phyloP scores from a whole-genome alignment of 2,888 invertebrate genomes.

The Galeopsomyia nigrocyanea region DNA sequence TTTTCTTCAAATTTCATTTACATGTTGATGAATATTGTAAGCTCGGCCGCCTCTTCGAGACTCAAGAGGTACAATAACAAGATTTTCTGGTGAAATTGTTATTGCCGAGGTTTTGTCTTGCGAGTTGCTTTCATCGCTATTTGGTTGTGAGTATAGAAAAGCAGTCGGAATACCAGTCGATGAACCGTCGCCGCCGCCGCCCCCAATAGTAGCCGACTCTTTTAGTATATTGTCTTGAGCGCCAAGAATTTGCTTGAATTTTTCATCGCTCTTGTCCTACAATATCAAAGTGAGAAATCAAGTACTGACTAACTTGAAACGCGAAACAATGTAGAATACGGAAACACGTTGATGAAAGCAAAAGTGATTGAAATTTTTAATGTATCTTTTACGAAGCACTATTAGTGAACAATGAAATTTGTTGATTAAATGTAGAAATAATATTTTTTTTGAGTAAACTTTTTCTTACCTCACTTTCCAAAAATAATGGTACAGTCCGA shows the following conservation, averaged over 20 bases:
- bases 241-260: slow-evolving; percentile 64
- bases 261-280: slow-evolving; percentile 58
- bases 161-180: slow-evolving; percentile 59
- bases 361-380: too few relatives aligned
- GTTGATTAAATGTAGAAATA: not conserved
- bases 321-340: not conserved
- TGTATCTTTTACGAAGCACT: too few relatives aligned
- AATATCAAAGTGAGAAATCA: not conserved
- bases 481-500: slow-evolving; percentile 42
- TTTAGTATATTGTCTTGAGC: slow-evolving; percentile 65
- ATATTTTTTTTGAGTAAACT: not conserved
- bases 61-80: slow-evolving; percentile 61
- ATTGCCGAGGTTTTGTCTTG: not conserved
- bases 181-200: too few relatives aligned
- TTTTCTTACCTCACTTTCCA: slow-evolving; percentile 37
- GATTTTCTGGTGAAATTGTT: slow-evolving; percentile 49
- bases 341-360: too few relatives aligned
- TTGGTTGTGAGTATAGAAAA: slow-evolving; percentile 62
- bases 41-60: slow-evolving; percentile 66
- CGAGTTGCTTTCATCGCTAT: slow-evolving; percentile 36
- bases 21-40: slow-evolving; percentile 66
- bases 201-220: slow-evolving; percentile 64
- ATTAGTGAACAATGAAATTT: too few relatives aligned
- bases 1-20: slow-evolving; percentile 62
- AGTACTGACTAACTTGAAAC: not conserved